Evolutionary conservation across 2,797 vertebrate species (phyloP), one percentile per base, ranked within the genome.

Genomic region (Chaenodraco wilsoni): DNA sequence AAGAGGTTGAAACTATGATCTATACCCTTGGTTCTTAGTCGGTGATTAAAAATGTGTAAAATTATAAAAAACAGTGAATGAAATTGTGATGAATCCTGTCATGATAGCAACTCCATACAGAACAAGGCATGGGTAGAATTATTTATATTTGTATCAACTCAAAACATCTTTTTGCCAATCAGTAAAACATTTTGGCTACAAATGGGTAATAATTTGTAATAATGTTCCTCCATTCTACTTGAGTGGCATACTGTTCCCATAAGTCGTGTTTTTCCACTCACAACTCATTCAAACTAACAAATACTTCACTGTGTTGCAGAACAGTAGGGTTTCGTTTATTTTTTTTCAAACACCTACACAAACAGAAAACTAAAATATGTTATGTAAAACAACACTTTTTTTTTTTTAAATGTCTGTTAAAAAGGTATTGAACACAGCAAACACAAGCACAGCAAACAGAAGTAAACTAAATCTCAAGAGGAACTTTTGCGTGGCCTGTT

Each of bases 291-390:
- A 88, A 69, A 77, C 45, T 0, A 62, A 84, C 75, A 27, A 27
- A 27, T 50, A 64, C 48, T 83, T 69, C 58, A 66, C 66, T 65
- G n/a, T 44, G 23, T n/a, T 69, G 73, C 46, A 52, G 1, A 78
- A 74, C 82, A 76, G 67, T 33, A 54, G 67, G 65, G 52, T 74
- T 69, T 51, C 17, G 15, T 87, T 87, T 88, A 84, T 89, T 89
- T 85, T 83, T 77, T 77, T 55, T 67, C 60, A 56, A 72, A 84
- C 76, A 74, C 79, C 83, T 68, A 83, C 84, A 74, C 70, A 85
- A 83, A 81, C 73, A 60, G 49, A 87, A 82, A 83, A 78, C 56
- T 54, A 46, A 17, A 74, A 50, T 8, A 49, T 41, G 27, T 16
- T 44, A 65, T 37, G 60, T 44, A 46, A 69, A 81, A 61, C 58